phyloP scores from a whole-genome alignment of 2,888 invertebrate genomes.

The Dryocosmus kuriphilus region DNA sequence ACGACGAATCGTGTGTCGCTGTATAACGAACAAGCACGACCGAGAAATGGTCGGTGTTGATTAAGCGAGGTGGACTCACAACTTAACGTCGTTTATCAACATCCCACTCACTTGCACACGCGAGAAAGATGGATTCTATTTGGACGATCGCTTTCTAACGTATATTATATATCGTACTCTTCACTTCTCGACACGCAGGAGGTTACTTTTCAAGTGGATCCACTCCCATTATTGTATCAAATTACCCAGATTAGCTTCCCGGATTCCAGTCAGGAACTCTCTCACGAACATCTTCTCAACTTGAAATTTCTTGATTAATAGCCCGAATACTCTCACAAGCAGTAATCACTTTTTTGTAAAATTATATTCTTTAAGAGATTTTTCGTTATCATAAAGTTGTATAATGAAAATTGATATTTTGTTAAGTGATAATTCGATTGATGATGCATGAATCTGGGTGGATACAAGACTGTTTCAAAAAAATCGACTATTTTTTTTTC shows the following conservation, averaged over 20 bases:
- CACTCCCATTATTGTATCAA: constrained; percentile 46
- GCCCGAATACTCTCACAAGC: no score
- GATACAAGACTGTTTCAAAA: no score
- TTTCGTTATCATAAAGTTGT: neutral
- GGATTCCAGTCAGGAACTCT: constrained; percentile 2
- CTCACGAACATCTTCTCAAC: constrained; percentile 1
- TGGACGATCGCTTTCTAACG: constrained; percentile 33
- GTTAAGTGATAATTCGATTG: neutral
- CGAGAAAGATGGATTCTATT: constrained; percentile 34
- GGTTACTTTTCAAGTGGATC: constrained; percentile 44
- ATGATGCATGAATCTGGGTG: neutral
- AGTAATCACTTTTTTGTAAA: no score
- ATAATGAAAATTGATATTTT: neutral
- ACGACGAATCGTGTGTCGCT: constrained; percentile 40
- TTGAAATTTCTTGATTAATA: constrained; percentile 6
- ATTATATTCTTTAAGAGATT: neutral
- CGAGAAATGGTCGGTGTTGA: constrained; percentile 43
- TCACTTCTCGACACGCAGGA: constrained; percentile 18
- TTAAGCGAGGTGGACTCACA: constrained; percentile 45
- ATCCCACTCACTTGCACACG: constrained; percentile 44
- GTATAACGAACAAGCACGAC: constrained; percentile 32
- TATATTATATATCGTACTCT: constrained; percentile 14
- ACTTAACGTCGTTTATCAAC: constrained; percentile 48
- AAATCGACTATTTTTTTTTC: no score
- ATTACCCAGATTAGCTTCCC: constrained; percentile 33